Evolutionary conservation across 1,140 invertebrate species (phyloP), one percentile per base, ranked within the genome.

Genomic region (Euborellia annulipes): DNA sequence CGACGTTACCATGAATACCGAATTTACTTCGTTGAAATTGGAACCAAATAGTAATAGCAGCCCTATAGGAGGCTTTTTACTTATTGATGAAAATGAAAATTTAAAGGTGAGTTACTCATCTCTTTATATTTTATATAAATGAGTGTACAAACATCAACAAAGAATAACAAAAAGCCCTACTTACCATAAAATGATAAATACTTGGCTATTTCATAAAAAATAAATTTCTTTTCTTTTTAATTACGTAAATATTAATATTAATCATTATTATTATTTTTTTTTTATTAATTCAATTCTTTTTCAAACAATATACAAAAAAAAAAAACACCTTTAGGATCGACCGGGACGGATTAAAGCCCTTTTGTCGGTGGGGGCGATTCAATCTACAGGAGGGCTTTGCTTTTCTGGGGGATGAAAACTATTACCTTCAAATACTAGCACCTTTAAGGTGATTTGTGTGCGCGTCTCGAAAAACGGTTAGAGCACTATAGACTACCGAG

Each of bases 31-130:
- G 16, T 43, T 59, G 14, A 54, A 56, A 47, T 43, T 59, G 3
- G 49, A 30, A 18, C 46, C 53, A 3, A 51, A 54, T 16, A 48
- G 51, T 40, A 46, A 54, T 20, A 49, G 49, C 38, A 38, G 32
- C 0, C 38, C 38, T 47, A 43, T 39, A 36, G 49, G 50, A 39
- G 69, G 70, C 51, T 75, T 75, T 55, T 53, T 75, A 13, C 55
- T 77, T 2, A 58, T 77, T 21, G 71, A 76, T 52, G 68, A 55
- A 14, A 66, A 68, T 36, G 73, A 75, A 54, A 59, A 66, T 45
- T 46, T 60, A 17, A 57, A 61, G 52, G 59, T 61, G 50, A 36
- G 44, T 40, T 36, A 22, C 36, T 6, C 4, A 14, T 11, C 19
- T 36, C 19, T 42, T 42, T 21, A 27, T 16, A 19, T 42, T 6